These are phyloP conservation scores for Cinclus mexicanus DNA, from an alignment of 2,113 vertebrate species.

Conservation along the genomic window DNA sequence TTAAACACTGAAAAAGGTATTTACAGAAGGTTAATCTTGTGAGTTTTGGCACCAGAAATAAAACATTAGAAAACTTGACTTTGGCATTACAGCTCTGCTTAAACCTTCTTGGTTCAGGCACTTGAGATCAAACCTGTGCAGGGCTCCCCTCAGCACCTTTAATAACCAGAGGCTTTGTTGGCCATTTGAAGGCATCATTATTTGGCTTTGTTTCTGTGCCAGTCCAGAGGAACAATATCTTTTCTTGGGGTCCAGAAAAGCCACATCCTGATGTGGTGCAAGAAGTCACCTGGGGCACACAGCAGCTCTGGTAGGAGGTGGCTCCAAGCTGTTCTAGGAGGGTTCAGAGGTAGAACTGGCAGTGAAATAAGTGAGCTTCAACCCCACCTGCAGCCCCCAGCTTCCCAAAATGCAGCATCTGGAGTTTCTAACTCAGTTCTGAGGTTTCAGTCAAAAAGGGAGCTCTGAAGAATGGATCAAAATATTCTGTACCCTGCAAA, in stretches of 20 bases:
- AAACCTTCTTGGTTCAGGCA: neutral
- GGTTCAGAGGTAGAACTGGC: neutral
- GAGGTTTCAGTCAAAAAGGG: conserved; percentile 8
- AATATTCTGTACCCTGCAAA: neutral
- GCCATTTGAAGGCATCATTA: neutral
- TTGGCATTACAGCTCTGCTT: neutral
- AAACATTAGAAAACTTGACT: neutral
- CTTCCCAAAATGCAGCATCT: neutral
- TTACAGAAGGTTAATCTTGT: neutral
- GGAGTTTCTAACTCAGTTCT: neutral
- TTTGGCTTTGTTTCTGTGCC: neutral
- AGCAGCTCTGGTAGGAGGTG: neutral
- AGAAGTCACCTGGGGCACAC: neutral
- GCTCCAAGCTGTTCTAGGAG: neutral
- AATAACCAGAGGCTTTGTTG: neutral
- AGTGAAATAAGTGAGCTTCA: neutral
- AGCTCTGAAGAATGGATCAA: neutral
- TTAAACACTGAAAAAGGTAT: neutral
- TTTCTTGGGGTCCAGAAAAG: neutral
- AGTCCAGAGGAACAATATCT: neutral
- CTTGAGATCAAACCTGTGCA: neutral
- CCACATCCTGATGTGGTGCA: neutral
- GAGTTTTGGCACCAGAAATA: neutral
- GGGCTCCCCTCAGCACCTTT: neutral
- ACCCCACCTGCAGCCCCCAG: neutral